Evolutionary conservation across 2,113 vertebrate genomes (phyloP).

Genomic region (Ctenodactylus gundi): DNA sequence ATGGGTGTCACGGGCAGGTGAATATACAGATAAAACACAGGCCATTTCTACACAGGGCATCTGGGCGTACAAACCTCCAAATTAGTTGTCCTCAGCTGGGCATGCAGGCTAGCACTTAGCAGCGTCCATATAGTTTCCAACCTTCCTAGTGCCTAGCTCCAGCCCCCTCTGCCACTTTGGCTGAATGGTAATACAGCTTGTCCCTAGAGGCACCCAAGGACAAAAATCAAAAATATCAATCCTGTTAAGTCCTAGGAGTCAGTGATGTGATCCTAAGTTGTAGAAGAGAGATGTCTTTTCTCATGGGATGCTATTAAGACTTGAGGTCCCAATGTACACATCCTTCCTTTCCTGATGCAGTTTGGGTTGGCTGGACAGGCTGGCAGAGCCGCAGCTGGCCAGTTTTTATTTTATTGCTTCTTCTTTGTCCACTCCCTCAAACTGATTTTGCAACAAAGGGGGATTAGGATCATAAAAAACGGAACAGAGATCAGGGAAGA

Average conservation of each 20-base stretch:
- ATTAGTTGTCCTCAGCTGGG: neutral
- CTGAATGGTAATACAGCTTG: neutral
- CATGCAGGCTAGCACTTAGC: neutral
- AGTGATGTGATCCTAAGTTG: neutral
- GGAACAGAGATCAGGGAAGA: neutral
- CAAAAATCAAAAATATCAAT: neutral
- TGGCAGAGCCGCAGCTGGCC: neutral
- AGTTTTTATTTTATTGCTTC: slow-evolving; percentile 6
- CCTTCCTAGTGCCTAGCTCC: neutral
- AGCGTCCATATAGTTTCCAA: neutral
- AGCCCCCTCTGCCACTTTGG: neutral
- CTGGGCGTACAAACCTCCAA: neutral
- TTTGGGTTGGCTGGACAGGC: neutral
- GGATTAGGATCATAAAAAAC: slow-evolving; percentile 15
- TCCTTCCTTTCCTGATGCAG: neutral
- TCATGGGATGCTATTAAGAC: neutral
- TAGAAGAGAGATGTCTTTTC: neutral
- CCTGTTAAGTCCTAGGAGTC: neutral
- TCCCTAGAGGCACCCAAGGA: neutral
- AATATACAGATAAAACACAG: neutral
- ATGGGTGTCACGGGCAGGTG: rapidly evolving
- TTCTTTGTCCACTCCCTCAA: neutral
- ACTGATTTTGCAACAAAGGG: neutral
- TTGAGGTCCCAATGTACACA: neutral
- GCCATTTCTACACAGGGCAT: neutral